Percentiles rank a stretch among this genome's conserved stretches.
Conservation (phyloP, 2,797 vertebrate genomes). For the Enoplosus armatus region DNA sequence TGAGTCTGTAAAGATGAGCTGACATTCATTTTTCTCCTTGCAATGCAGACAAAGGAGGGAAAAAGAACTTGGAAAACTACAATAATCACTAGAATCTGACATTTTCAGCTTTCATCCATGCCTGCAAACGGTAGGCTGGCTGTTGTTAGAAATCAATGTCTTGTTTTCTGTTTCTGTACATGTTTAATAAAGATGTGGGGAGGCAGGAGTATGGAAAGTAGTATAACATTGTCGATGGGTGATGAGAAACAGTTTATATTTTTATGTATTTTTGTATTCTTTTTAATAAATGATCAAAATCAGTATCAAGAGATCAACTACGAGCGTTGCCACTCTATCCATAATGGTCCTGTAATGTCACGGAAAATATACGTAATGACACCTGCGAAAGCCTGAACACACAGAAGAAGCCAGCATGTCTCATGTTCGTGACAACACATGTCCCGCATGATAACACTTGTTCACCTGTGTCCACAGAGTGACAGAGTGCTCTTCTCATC, state of each 20-base stretch:
- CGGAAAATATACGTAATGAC: background rate
- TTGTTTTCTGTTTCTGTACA: background rate
- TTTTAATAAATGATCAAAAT: too few species aligned
- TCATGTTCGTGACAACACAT: too few species aligned
- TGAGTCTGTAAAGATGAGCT: background rate
- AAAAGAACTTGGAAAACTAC: background rate
- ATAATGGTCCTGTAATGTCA: background rate
- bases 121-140: background rate
- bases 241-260: too few species aligned
- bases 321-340: too few species aligned
- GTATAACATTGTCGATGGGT: background rate
- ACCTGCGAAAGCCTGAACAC: background rate
- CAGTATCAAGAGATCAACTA: too few species aligned
- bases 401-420: too few species aligned
- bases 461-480: constrained; percentile 10
- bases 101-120: background rate
- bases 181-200: background rate
- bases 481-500: constrained; percentile 7
- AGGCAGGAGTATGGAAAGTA: background rate
- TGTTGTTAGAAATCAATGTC: background rate
- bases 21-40: background rate
- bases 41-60: background rate
- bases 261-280: too few species aligned
- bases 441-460: background rate
- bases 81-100: background rate